A percentile compares a stretch with the other conserved stretches of the same genome.
These are phyloP conservation scores for Sphaeramia orbicularis DNA, from an alignment of 2,797 vertebrate species.

Conservation along the genomic window DNA sequence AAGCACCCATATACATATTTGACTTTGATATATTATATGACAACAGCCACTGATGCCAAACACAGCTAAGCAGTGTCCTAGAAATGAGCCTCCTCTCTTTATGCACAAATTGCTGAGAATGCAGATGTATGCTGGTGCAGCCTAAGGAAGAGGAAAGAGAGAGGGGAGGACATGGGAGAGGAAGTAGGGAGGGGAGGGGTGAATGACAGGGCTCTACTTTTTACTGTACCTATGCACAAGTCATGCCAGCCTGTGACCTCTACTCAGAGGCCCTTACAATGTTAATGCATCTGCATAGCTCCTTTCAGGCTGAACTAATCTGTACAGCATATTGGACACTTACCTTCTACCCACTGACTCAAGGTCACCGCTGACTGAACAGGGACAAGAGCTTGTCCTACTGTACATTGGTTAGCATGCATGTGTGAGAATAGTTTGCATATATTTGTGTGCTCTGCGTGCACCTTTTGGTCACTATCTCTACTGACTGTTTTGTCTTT, in stretches of 20 bases:
- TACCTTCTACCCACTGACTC: constrained; percentile 24
- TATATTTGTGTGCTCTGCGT: constrained; percentile 11
- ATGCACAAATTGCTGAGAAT: constrained; percentile 44
- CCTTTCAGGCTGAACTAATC: constrained; percentile 38
- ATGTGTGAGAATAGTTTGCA: constrained; percentile 14
- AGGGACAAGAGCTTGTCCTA: constrained; percentile 9
- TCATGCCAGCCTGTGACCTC: constrained; percentile 19
- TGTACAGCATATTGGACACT: constrained; percentile 19
- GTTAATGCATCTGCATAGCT: constrained; percentile 35
- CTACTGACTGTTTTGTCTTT: constrained; percentile 4
- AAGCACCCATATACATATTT: too few relatives aligned
- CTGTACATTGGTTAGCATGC: constrained; percentile 2
- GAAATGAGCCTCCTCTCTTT: constrained; percentile 44
- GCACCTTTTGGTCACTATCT: neutral
- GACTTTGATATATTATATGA: too few relatives aligned
- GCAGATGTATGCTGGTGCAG: constrained; percentile 50
- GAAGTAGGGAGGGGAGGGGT: constrained; percentile 6
- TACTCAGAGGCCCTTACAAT: constrained; percentile 35
- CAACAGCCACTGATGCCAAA: constrained; percentile 32
- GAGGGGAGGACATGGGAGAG: neutral
- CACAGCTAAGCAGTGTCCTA: constrained; percentile 20
- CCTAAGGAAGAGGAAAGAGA: neutral
- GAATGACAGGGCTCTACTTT: constrained; percentile 45
- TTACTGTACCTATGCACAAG: constrained; percentile 28
- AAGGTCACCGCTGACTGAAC: constrained; percentile 43